These are phyloP conservation scores for Andrena bicolor DNA, from an alignment of 2,888 invertebrate genomes.

Conservation along the genomic window DNA sequence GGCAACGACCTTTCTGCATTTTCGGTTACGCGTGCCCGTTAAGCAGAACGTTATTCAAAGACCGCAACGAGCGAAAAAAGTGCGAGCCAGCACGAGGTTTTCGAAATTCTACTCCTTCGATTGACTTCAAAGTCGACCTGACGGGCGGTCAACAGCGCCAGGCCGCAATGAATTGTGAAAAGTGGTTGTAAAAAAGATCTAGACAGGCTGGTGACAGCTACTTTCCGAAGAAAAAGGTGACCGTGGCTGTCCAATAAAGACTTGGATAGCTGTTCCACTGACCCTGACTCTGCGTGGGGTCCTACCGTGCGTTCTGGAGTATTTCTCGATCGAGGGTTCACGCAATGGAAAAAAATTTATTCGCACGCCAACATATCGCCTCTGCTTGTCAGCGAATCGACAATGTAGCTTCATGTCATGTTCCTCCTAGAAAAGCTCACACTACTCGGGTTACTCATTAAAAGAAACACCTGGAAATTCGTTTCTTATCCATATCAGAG, in stretches of 20 bases:
- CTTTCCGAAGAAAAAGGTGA: slow-evolving; percentile 73
- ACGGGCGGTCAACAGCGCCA: slow-evolving; percentile 16
- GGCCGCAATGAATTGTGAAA: slow-evolving; percentile 56
- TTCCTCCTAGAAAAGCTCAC: background rate
- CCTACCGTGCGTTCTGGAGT: slow-evolving; percentile 68
- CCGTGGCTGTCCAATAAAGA: slow-evolving; percentile 76
- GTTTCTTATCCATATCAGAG: no score
- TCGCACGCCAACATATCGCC: slow-evolving; percentile 73
- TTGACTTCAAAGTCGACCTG: slow-evolving; percentile 54
- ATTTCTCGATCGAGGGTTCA: slow-evolving; percentile 73
- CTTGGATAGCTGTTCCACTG: slow-evolving; percentile 76
- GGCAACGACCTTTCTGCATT: slow-evolving; percentile 9
- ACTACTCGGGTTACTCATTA: background rate
- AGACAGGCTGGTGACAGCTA: slow-evolving; percentile 68
- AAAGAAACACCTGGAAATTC: background rate
- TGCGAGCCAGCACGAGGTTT: slow-evolving; percentile 52
- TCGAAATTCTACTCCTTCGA: slow-evolving; percentile 66
- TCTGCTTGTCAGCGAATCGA: slow-evolving; percentile 45
- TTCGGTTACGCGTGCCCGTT: slow-evolving; percentile 47
- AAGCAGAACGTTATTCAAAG: background rate
- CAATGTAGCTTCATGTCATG: background rate
- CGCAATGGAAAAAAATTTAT: slow-evolving; percentile 68
- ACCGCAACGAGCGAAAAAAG: slow-evolving; percentile 8
- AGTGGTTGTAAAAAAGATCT: slow-evolving; percentile 51
- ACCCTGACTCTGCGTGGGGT: slow-evolving; percentile 82